Conservation (phyloP, 2,113 vertebrate genomes). For the Lepus americanus region DNA sequence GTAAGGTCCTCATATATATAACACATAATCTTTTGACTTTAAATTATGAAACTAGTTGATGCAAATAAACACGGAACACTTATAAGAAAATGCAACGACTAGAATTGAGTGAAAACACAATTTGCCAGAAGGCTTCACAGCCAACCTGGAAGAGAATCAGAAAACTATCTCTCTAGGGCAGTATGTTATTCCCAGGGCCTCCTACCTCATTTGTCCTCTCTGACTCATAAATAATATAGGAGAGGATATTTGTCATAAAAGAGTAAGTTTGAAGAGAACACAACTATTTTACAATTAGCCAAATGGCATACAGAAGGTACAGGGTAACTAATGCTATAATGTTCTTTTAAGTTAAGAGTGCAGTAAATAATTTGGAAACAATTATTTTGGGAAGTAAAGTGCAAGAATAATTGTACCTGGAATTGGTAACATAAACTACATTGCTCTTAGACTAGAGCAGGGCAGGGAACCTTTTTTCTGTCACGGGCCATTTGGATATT, state of each 20-base stretch:
- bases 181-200: neutral
- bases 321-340: neutral
- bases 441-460: neutral
- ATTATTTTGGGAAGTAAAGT: constrained; percentile 12
- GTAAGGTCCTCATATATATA: neutral
- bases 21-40: constrained; percentile 55
- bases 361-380: neutral
- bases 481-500: no score
- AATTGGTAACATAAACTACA: neutral
- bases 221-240: neutral
- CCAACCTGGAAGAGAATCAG: constrained; percentile 12
- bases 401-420: neutral
- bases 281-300: constrained; percentile 50
- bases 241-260: neutral
- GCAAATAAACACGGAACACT: constrained; percentile 52
- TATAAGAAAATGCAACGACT: constrained; percentile 24
- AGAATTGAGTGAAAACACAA: constrained; percentile 33
- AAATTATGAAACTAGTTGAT: constrained; percentile 58
- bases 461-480: no score
- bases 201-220: neutral
- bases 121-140: neutral
- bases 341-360: constrained; percentile 28
- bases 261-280: neutral
- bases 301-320: neutral
- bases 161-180: constrained; percentile 14